Evolutionary conservation across 1,140 invertebrate species (phyloP).

Genomic region (Geopemphigus sp.): DNA sequence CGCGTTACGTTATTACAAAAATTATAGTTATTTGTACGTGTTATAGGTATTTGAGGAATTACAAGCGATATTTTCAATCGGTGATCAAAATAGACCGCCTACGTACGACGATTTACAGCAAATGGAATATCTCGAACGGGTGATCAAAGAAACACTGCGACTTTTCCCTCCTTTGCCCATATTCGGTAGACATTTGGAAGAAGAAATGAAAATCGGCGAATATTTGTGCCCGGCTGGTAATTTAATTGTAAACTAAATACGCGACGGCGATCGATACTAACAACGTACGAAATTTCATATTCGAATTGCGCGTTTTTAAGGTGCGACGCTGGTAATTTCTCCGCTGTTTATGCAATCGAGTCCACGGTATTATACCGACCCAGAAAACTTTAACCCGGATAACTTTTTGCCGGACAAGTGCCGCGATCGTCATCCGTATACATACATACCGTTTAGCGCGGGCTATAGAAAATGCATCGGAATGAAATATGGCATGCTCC

Average conservation of each 20-base stretch:
- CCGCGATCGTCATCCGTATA: slow-evolving; percentile 56
- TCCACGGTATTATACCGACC: slow-evolving; percentile 58
- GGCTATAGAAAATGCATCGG: slow-evolving; percentile 63
- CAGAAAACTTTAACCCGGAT: slow-evolving; percentile 55
- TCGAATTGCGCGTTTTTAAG: not conserved
- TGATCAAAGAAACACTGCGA: slow-evolving; percentile 57
- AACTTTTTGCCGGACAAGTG: slow-evolving; percentile 62
- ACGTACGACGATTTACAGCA: slow-evolving; percentile 58
- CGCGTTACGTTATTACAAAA: not conserved
- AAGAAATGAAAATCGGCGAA: slow-evolving; percentile 53
- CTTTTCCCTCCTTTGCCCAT: slow-evolving; percentile 60
- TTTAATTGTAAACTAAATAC: not conserved
- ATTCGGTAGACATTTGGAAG: slow-evolving; percentile 56
- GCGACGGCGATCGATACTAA: not conserved
- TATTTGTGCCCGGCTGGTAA: slow-evolving; percentile 30
- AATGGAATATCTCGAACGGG: slow-evolving; percentile 59
- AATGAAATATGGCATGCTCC: slow-evolving; percentile 57
- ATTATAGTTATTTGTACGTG: slow-evolving; percentile 55
- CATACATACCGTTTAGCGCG: slow-evolving; percentile 64
- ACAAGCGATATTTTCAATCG: slow-evolving; percentile 57
- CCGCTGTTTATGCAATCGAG: slow-evolving; percentile 59
- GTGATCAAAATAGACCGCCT: slow-evolving; percentile 53
- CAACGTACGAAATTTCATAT: not conserved
- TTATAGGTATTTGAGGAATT: slow-evolving; percentile 60
- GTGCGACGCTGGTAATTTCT: not conserved